Evolutionary conservation across 2,113 vertebrate genomes (phyloP), one percentile per base, ranked within the genome.

Genomic region (Choloepus hoffmanni): DNA sequence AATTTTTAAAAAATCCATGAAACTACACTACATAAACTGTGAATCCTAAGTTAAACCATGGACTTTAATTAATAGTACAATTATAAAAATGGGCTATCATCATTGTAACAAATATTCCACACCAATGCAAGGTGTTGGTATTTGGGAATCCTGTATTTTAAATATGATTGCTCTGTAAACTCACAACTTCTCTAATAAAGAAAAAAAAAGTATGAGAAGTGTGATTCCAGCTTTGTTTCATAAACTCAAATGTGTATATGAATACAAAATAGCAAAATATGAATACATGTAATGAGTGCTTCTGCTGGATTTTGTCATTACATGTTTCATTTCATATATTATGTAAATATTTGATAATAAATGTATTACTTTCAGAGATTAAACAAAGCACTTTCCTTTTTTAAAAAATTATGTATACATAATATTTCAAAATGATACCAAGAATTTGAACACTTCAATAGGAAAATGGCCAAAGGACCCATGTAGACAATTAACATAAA

Each of bases 371-470:
- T 85, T 85, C 58, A 89, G 19, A 63, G 70, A 48, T 5, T 83
- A 89, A 83, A 89, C 48, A 82, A 89, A 82, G 67, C 21, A 63
- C 12, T 33, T 87, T 63, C 13, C 14, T 70, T 26, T 90, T 30
- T 50, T 18, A 8, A 87, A 93, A 87, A 70, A 78, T 48, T 79
- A 48, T 70, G 26, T 16, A 79, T 33, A 50, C 78, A 15, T 4
- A 14, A 14, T 26, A 88, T 73, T 91, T 36, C 16, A 86, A 93
- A 86, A 79, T 79, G 82, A 87, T 58, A 73, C 8, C 24, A 73
- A 88, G 76, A 48, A 28, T 21, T 76, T 83, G 36, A 83, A 74
- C 36, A 89, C 45, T 94, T 89, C 68, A 67, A 48, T 77, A 68
- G 45, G 24, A 84, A 91, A 14, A 62, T 45, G 19, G 78, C 21